phyloP scores from a whole-genome alignment of 2,888 invertebrate genomes.

The Oligia strigilis region DNA sequence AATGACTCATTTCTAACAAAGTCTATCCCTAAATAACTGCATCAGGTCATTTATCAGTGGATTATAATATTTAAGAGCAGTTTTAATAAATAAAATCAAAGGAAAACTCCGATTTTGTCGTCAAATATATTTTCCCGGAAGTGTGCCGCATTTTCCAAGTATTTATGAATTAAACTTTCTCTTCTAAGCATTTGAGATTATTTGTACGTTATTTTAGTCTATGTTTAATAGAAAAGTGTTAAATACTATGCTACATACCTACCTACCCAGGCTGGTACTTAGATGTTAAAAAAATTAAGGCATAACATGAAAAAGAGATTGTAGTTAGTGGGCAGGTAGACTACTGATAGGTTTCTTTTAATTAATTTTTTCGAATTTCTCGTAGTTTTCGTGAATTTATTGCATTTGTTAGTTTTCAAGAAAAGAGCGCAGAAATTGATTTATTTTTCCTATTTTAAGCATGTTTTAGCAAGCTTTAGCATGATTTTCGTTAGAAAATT shows the following conservation, averaged over 20 bases:
- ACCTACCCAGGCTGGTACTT: neutral
- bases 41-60: neutral
- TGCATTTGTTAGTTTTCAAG: conserved; percentile 4
- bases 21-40: neutral
- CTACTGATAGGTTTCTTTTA: neutral
- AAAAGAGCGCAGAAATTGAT: neutral
- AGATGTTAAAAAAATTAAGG: no score
- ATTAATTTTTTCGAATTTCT: neutral
- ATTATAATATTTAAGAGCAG: neutral
- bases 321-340: neutral
- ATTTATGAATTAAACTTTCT: conserved; percentile 23
- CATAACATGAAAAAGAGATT: neutral
- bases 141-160: conserved; percentile 27
- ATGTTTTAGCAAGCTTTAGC: conserved; percentile 8
- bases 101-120: neutral
- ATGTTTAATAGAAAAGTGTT: neutral
- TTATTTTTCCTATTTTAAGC: neutral
- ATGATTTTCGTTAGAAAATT: neutral
- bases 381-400: neutral
- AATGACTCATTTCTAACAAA: conserved; percentile 4
- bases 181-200: neutral
- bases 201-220: neutral
- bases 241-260: neutral
- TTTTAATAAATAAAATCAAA: conserved; percentile 24
- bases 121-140: conserved; percentile 21